Conservation (phyloP, 2,888 invertebrate species). For the Griposia aprilina region DNA sequence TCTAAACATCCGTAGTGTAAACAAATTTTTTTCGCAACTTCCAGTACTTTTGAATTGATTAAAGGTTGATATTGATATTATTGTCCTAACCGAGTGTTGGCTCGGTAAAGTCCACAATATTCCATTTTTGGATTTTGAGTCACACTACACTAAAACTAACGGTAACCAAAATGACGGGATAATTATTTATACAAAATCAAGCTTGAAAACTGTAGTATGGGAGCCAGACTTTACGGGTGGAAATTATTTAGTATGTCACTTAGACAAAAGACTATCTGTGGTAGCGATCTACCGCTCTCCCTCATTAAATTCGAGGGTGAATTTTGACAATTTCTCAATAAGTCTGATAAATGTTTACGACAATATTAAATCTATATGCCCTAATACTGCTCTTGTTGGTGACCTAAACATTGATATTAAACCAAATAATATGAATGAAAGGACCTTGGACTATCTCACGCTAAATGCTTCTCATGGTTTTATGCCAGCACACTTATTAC, state of each 20-base stretch:
- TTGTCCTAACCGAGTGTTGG: constrained; percentile 17
- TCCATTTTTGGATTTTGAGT: constrained; percentile 6
- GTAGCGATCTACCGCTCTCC: constrained; percentile 23
- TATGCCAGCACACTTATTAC: constrained; percentile 8
- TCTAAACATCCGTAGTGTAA: constrained; percentile 5
- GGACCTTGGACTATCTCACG: constrained; percentile 5
- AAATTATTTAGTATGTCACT: constrained; percentile 5
- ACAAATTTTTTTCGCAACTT: constrained; percentile 8
- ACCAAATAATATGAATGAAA: not conserved
- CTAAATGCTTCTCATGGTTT: constrained; percentile 26
- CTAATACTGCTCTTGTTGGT: not conserved
- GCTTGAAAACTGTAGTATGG: constrained; percentile 1
- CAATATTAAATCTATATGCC: constrained; percentile 10
- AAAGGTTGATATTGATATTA: constrained; percentile 17
- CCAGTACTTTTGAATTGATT: not conserved
- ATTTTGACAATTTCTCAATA: constrained; percentile 20
- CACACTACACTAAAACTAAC: not conserved
- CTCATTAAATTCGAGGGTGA: constrained; percentile 12
- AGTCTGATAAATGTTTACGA: constrained; percentile 23
- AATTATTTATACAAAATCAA: constrained; percentile 1
- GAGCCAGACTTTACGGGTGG: constrained; percentile 14
- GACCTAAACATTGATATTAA: constrained; percentile 27
- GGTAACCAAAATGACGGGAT: constrained; percentile 19
- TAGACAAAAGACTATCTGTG: constrained; percentile 5
- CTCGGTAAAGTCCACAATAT: constrained; percentile 9